phyloP scores from a whole-genome alignment of 2,113 vertebrate genomes.

The Pygoscelis adeliae region DNA sequence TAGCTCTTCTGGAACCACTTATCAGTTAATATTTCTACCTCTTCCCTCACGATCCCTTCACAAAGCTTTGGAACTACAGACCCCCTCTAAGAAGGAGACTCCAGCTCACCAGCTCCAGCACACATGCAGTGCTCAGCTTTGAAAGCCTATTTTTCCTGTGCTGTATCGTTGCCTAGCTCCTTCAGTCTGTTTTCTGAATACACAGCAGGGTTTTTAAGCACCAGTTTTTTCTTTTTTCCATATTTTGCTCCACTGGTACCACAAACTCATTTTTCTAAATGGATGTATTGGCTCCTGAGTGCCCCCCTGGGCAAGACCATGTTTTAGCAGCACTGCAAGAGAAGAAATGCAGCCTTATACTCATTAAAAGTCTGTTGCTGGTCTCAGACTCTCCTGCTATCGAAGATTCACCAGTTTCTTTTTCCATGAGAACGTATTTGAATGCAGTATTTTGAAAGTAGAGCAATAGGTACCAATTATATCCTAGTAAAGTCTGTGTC shows the following conservation, averaged over 20 bases:
- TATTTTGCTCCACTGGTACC: neutral
- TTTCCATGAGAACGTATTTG: neutral
- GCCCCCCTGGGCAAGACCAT: neutral
- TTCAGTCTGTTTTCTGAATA: neutral
- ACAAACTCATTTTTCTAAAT: neutral
- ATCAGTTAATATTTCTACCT: neutral
- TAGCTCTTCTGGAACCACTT: neutral
- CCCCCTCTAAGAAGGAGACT: neutral
- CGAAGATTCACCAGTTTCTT: neutral
- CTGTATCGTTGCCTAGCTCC: neutral
- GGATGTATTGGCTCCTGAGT: neutral
- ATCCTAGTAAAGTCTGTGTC: neutral
- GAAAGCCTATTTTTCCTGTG: neutral
- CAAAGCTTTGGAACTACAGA: neutral
- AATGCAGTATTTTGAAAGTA: conserved; percentile 25
- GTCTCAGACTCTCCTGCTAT: neutral
- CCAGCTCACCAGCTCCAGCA: neutral
- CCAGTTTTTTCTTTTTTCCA: neutral
- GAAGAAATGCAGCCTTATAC: neutral
- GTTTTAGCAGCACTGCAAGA: neutral
- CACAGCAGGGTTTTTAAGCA: neutral
- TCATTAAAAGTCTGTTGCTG: neutral
- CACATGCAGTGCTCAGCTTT: neutral
- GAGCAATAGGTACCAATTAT: conserved; percentile 22
- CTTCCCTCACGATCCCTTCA: neutral